Conservation (phyloP, 2,797 vertebrate species). For the Poeciliopsis gracilis region DNA sequence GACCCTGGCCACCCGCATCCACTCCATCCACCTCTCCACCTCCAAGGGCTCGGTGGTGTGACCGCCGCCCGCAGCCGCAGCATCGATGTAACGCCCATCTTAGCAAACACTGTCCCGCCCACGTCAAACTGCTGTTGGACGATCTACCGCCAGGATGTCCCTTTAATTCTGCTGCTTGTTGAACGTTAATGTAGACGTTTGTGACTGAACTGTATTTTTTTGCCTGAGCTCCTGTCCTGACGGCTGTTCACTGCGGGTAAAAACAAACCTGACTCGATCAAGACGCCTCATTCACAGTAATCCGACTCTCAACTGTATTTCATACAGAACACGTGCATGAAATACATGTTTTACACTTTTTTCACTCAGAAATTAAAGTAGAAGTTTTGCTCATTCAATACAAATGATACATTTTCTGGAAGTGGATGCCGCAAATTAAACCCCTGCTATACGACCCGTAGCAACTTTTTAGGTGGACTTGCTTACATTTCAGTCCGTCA, state of each 20-base stretch:
- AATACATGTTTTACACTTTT: slow-evolving; percentile 45
- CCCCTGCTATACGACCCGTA: slow-evolving; percentile 54
- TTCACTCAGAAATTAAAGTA: slow-evolving; percentile 32
- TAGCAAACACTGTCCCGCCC: slow-evolving; percentile 22
- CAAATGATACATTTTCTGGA: slow-evolving; percentile 32
- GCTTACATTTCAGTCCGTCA: slow-evolving; percentile 20
- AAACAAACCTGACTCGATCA: slow-evolving; percentile 23
- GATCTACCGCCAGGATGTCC: slow-evolving; percentile 58
- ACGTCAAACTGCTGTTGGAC: slow-evolving; percentile 16
- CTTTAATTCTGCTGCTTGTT: slow-evolving; percentile 49
- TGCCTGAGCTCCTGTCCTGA: slow-evolving; percentile 26
- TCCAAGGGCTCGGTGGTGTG: slow-evolving; percentile 98
- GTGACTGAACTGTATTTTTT: slow-evolving; percentile 18
- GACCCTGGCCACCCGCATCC: slow-evolving; percentile 94
- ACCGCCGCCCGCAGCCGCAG: slow-evolving; percentile 56
- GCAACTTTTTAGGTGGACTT: slow-evolving; percentile 52
- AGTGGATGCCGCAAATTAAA: slow-evolving; percentile 44
- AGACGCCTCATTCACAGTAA: slow-evolving; percentile 38
- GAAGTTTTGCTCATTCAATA: slow-evolving; percentile 41
- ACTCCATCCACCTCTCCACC: slow-evolving; percentile 97
- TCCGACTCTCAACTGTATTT: slow-evolving; percentile 50
- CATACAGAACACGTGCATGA: slow-evolving; percentile 63
- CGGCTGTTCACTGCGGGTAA: slow-evolving; percentile 15
- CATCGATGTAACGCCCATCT: slow-evolving; percentile 49
- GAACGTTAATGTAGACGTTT: slow-evolving; percentile 16